These are phyloP conservation scores for Labroides dimidiatus DNA, from an alignment of 2,797 vertebrate species.

Conservation along the genomic window DNA sequence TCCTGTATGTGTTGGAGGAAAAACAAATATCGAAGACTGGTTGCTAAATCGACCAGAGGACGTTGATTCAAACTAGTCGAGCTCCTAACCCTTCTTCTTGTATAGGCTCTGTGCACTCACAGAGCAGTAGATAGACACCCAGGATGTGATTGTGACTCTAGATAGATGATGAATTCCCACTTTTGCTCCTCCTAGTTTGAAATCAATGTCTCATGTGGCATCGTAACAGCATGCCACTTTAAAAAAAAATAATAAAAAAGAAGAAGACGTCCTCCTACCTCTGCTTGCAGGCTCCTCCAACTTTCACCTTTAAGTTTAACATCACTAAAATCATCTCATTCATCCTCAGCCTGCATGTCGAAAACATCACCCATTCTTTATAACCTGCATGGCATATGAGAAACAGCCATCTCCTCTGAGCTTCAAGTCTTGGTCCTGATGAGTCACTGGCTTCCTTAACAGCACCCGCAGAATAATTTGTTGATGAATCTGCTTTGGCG, in stretches of 20 bases:
- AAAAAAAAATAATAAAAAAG: no score
- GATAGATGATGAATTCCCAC: constrained; percentile 26
- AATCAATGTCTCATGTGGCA: constrained; percentile 74
- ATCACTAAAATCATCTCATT: constrained; percentile 47
- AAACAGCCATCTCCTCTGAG: constrained; percentile 58
- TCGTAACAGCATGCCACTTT: constrained; percentile 69
- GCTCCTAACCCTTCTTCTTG: constrained; percentile 30
- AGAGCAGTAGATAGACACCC: constrained; percentile 61
- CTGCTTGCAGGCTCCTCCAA: constrained; percentile 80
- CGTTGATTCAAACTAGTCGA: constrained; percentile 75
- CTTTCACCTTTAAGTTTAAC: constrained; percentile 64
- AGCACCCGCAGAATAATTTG: constrained; percentile 49
- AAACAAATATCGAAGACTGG: constrained; percentile 24
- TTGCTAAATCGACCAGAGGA: constrained; percentile 54
- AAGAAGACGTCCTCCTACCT: constrained; percentile 88
- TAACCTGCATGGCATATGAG: constrained; percentile 80
- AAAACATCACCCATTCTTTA: constrained; percentile 51
- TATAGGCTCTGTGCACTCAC: constrained; percentile 52
- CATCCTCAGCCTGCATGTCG: constrained; percentile 80
- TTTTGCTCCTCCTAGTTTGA: constrained; percentile 62
- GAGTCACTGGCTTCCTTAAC: constrained; percentile 80
- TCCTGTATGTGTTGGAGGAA: constrained; percentile 43
- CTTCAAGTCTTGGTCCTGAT: constrained; percentile 76
- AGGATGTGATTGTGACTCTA: constrained; percentile 59
- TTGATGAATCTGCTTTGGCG: constrained; percentile 34